Evolutionary conservation across 2,797 vertebrate genomes (phyloP), one percentile per base, ranked within the genome.

Genomic region (Mallotus villosus): DNA sequence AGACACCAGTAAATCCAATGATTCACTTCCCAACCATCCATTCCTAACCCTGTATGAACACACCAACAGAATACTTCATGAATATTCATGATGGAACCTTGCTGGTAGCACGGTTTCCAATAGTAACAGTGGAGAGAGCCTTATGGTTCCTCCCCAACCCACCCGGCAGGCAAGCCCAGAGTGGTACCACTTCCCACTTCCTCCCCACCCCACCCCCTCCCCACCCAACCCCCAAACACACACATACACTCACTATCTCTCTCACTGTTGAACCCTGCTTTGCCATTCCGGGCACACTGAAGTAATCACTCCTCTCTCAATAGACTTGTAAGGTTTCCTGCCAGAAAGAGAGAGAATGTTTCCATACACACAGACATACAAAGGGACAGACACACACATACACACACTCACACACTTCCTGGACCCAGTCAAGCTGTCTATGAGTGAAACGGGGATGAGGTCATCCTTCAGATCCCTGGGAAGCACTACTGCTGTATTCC

Each of bases 1-100:
- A 46, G 41, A 46, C 41, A 46, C 1, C 41, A 46, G 41, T 14
- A 46, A 46, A 46, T 34, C 1, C 32, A 34, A 34, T 34, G 7
- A 34, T 46, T 46, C 41, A 46, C 41, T 46, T 12, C 41, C 41
- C 41, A n/a, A n/a, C n/a, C n/a, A n/a, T 46, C 3, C 41, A 41
- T 41, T n/a, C n/a, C 41, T 46, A 46, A 46, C 41, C 41, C 12
- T 46, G 41, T 46, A 46, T 46, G 76, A 78, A 68, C 53, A 73
- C 24, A 17, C 37, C 71, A 73, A 72, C 81, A 71, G 58, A 81
- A 84, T 76, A 71, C 74, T 78, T 71, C 77, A 85, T 92, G 86
- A 86, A 90, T 90, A 93, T 91, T 90, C 81, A 90, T 78, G 75
- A 80, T 34, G 74, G 77, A 67, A 74, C 70, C 70, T 73, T 63